Evolutionary conservation across 2,888 invertebrate species (phyloP), one percentile per base, ranked within the genome.

Genomic region (Trypoxylon attenuatum): DNA sequence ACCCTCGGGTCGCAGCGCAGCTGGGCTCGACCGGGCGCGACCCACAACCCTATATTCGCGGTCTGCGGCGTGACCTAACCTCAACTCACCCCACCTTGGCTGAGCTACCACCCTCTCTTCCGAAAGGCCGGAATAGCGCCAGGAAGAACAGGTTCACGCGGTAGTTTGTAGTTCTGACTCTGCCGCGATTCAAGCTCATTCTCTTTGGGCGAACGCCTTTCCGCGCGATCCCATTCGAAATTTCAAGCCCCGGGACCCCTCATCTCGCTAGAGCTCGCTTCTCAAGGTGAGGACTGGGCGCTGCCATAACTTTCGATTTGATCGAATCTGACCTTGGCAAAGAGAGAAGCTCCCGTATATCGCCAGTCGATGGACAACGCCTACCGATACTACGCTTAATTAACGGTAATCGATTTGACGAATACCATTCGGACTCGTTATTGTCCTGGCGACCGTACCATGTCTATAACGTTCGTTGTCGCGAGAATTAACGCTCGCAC

Each of bases 1-100:
- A 74, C 74, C 75, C 71, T 76, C 62, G 58, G 78, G 70, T 76
- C 71, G 81, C 73, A 78, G 80, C 82, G 82, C 83, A 84, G 84
- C 84, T 84, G 82, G 82, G 84, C 84, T 83, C 83, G 79, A 82
- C 84, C 84, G 82, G 81, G 82, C 82, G 83, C 85, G 86, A 86
- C 86, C 86, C 81, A 86, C 84, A 86, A 84, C 86, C 86, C 86
- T 85, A 86, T 84, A 86, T 86, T 85, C 81, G 78, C 76, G 76
- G 80, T 81, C 81, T 80, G 84, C 82, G 83, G 81, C 80, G 77
- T 79, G 78, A 83, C 83, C 85, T 83, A 84, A 85, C 84, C 83
- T 83, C 82, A 80, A 80, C 81, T 71, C 67, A 73, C 77, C 73
- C 76, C 79, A 71, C 73, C 67, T 75, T 75, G 75, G 76, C 68